Conservation (phyloP, 2,888 invertebrate genomes). For the Epinotia demarniana region DNA sequence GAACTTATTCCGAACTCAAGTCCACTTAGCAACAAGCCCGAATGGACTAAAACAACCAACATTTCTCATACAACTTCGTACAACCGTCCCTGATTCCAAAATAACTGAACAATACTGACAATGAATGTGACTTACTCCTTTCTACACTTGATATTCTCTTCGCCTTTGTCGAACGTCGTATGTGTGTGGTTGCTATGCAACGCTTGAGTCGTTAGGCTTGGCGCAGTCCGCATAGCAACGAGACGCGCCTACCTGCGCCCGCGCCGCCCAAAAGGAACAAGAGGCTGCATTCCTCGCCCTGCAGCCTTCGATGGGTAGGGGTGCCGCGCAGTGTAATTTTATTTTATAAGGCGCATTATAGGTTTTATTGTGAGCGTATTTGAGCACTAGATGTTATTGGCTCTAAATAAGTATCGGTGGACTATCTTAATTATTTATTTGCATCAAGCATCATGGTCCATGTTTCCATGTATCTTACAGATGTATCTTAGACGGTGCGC, state of each 20-base stretch:
- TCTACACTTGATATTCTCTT: neutral
- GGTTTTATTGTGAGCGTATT: constrained; percentile 18
- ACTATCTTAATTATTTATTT: too few species aligned
- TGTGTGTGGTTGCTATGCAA: neutral
- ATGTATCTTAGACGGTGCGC: too few species aligned
- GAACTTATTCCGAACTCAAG: constrained; percentile 28
- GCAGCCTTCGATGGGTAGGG: constrained; percentile 62
- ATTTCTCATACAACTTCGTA: constrained; percentile 18
- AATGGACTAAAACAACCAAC: constrained; percentile 17
- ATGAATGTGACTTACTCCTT: neutral
- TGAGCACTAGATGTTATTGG: neutral
- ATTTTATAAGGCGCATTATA: constrained; percentile 10
- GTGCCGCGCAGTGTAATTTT: constrained; percentile 48
- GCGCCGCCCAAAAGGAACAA: constrained; percentile 83
- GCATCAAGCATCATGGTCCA: too few species aligned
- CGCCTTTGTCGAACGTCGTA: neutral
- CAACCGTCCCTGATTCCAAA: neutral
- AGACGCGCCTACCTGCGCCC: constrained; percentile 78
- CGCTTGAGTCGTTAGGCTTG: neutral
- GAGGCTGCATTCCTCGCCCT: constrained; percentile 79
- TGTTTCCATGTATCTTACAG: too few species aligned
- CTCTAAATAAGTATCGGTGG: too few species aligned
- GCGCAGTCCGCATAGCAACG: constrained; percentile 5
- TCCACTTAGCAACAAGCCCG: constrained; percentile 35
- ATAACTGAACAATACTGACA: neutral